Percentiles rank a stretch among this genome's conserved stretches.
phyloP scores from a whole-genome alignment of 2,888 invertebrate species.

The Eupithecia inturbata region DNA sequence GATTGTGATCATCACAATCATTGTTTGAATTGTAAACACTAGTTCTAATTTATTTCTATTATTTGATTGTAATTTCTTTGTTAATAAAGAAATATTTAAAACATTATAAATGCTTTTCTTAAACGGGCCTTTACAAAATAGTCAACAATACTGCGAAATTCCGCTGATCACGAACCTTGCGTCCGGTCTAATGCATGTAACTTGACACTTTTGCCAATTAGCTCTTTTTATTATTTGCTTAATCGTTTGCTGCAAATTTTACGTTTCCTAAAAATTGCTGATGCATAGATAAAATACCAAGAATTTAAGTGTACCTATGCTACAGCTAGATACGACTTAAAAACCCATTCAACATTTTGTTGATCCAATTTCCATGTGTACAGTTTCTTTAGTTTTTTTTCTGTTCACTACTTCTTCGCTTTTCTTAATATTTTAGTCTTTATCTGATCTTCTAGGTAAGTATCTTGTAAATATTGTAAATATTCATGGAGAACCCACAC shows the following conservation, averaged over 20 bases:
- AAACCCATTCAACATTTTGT: background rate
- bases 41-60: too few species aligned
- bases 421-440: too few species aligned
- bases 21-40: too few species aligned
- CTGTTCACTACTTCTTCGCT: too few species aligned
- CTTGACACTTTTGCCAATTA: constrained; percentile 34
- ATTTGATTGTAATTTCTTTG: too few species aligned
- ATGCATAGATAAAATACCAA: background rate
- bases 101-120: background rate
- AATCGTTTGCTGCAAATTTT: background rate
- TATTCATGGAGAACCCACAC: too few species aligned
- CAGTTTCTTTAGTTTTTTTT: too few species aligned
- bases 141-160: constrained; percentile 3
- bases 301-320: background rate
- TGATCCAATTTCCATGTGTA: background rate
- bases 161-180: constrained; percentile 21
- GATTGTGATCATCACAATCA: too few species aligned
- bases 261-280: background rate
- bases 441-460: too few species aligned
- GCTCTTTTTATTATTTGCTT: background rate
- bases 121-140: constrained; percentile 3
- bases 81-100: too few species aligned
- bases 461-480: too few species aligned
- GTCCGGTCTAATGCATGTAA: constrained; percentile 29
- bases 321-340: background rate